Evolutionary conservation across 1,140 invertebrate species (phyloP).

Genomic region (Acromyrmex echinatior): DNA sequence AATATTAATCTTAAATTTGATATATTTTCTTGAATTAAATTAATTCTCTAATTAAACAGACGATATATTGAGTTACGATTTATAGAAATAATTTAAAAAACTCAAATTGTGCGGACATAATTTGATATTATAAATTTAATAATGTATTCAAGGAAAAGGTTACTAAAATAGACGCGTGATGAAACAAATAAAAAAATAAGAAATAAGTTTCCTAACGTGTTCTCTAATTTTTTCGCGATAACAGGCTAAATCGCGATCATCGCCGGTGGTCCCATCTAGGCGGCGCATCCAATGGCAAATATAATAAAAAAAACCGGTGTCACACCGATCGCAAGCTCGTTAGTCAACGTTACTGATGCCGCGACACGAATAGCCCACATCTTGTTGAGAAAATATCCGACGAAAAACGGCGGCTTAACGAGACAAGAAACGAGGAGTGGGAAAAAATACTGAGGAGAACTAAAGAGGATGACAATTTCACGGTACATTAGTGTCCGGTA

Average conservation of each 20-base stretch:
- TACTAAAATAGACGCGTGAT: background rate
- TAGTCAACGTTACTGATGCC: slow-evolving; percentile 60
- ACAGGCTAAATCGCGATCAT: background rate
- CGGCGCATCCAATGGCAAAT: slow-evolving; percentile 44
- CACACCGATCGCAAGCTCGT: slow-evolving; percentile 64
- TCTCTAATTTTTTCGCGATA: slow-evolving; percentile 2
- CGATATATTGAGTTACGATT: too few species aligned
- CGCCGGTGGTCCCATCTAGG: slow-evolving; percentile 29
- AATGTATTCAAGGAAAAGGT: too few species aligned
- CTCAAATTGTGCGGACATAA: too few species aligned
- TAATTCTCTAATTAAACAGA: too few species aligned
- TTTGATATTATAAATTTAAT: too few species aligned
- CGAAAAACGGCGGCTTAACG: slow-evolving; percentile 66
- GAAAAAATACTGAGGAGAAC: slow-evolving; percentile 50
- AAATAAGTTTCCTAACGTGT: background rate
- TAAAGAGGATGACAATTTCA: slow-evolving; percentile 81
- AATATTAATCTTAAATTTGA: too few species aligned
- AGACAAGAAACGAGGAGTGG: slow-evolving; percentile 44
- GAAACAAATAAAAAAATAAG: slow-evolving; percentile 29
- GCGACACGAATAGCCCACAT: slow-evolving; percentile 57
- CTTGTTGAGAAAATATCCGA: slow-evolving; percentile 40
- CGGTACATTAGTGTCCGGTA: slow-evolving; percentile 79
- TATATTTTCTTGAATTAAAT: too few species aligned
- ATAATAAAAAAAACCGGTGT: slow-evolving; percentile 15
- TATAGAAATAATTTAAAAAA: too few species aligned